These are phyloP conservation scores for Tetranychus truncatus DNA, from an alignment of 2,888 invertebrate species.

Conservation along the genomic window DNA sequence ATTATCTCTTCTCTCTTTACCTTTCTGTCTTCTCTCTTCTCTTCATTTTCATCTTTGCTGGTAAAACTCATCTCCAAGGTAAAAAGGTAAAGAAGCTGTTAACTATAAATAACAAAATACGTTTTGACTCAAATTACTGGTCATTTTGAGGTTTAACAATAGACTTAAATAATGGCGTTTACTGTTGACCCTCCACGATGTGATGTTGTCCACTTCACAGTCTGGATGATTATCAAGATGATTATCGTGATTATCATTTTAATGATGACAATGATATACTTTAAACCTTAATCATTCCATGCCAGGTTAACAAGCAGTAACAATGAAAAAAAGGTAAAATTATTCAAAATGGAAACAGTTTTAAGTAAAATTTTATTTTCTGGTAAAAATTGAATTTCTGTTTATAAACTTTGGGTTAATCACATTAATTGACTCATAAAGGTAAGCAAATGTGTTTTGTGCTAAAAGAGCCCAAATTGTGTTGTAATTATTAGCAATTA, in stretches of 20 bases:
- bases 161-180: background rate
- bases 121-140: background rate
- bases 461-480: no score
- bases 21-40: background rate
- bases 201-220: background rate
- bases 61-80: background rate
- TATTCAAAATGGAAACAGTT: no score
- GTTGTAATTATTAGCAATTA: no score
- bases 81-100: background rate
- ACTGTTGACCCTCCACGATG: background rate
- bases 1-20: background rate
- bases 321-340: no score
- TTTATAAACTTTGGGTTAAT: no score
- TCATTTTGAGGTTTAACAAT: background rate
- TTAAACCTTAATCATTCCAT: background rate
- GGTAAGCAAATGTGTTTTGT: no score
- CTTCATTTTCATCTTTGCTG: background rate
- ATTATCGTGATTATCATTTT: background rate
- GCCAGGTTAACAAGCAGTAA: background rate
- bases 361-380: no score
- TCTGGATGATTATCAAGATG: background rate
- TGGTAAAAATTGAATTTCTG: no score
- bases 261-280: background rate
- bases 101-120: background rate
- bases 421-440: no score